A percentile compares a stretch with the other conserved stretches of the same genome.
Evolutionary conservation across 2,113 vertebrate species (phyloP).

Genomic region (Dryoscopus gambensis): DNA sequence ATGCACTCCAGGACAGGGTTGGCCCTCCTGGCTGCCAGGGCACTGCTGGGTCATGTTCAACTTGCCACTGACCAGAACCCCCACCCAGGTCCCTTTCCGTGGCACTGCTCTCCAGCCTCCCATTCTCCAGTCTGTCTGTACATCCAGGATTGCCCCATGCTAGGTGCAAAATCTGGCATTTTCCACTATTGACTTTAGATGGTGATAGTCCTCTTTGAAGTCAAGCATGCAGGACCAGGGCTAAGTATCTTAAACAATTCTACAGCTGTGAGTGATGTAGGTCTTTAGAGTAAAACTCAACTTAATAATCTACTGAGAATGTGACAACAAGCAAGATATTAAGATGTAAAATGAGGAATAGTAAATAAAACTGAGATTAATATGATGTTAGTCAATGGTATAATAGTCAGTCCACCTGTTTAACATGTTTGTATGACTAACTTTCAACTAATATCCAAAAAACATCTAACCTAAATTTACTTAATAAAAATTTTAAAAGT

Average conservation of each 20-base stretch:
- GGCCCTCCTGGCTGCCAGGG: neutral
- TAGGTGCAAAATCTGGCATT: neutral
- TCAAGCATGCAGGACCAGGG: neutral
- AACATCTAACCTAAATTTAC: neutral
- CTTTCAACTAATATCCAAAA: neutral
- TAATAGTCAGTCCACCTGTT: neutral
- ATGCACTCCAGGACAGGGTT: fast-evolving
- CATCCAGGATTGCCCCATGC: neutral
- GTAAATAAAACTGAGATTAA: neutral
- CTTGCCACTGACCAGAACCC: fast-evolving
- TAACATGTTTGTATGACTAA: neutral
- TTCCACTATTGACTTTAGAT: neutral
- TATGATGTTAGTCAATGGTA: neutral
- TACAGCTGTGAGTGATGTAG: neutral
- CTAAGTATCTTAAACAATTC: neutral
- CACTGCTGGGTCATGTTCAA: neutral
- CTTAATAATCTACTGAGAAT: neutral
- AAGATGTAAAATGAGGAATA: neutral
- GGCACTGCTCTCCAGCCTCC: neutral
- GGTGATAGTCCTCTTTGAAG: neutral
- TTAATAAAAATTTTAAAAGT: neutral
- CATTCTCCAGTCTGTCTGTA: neutral
- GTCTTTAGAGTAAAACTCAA: neutral
- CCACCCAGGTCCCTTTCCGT: fast-evolving
- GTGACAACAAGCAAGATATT: neutral